A percentile compares a stretch with the other conserved stretches of the same genome.
These are phyloP conservation scores for Mactra quadrangularis DNA, from an alignment of 1,140 invertebrate genomes.

Conservation along the genomic window DNA sequence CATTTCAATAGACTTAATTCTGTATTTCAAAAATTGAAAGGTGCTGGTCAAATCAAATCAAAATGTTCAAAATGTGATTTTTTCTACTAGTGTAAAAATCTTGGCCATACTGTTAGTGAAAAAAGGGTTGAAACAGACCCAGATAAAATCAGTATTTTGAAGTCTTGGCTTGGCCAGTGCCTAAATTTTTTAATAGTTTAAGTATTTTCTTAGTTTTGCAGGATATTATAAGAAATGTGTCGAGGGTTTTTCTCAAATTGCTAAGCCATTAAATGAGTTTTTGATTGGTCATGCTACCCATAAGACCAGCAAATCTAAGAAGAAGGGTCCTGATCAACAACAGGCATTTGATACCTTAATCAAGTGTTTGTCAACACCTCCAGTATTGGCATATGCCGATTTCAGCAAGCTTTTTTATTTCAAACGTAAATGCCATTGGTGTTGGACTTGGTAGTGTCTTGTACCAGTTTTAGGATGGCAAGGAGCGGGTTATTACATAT, in stretches of 20 bases:
- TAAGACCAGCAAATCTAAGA: not conserved
- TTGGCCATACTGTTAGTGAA: conserved; percentile 63
- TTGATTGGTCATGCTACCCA: not conserved
- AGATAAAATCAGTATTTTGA: conserved; percentile 78
- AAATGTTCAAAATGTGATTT: conserved; percentile 17
- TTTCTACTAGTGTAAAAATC: conserved; percentile 28
- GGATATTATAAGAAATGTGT: conserved; percentile 82
- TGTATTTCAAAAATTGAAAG: conserved; percentile 64
- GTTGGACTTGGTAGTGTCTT: conserved; percentile 72
- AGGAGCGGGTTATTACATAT: conserved; percentile 11
- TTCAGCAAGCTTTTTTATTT: conserved; percentile 60
- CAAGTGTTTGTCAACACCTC: conserved; percentile 8
- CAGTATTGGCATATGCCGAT: conserved; percentile 63
- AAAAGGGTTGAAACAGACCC: conserved; percentile 77
- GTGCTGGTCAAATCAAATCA: conserved; percentile 17
- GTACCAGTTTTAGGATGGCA: conserved; percentile 64
- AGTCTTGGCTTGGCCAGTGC: conserved; percentile 73
- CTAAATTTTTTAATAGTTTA: conserved; percentile 78
- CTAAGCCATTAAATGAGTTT: conserved; percentile 74
- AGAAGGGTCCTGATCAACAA: conserved; percentile 13
- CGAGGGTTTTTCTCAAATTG: conserved; percentile 73
- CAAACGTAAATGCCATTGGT: conserved; percentile 65
- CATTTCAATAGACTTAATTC: conserved; percentile 49
- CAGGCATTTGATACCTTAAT: conserved; percentile 51
- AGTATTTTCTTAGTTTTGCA: conserved; percentile 84